phyloP scores from a whole-genome alignment of 2,797 vertebrate species.

The Spatula clypeata region DNA sequence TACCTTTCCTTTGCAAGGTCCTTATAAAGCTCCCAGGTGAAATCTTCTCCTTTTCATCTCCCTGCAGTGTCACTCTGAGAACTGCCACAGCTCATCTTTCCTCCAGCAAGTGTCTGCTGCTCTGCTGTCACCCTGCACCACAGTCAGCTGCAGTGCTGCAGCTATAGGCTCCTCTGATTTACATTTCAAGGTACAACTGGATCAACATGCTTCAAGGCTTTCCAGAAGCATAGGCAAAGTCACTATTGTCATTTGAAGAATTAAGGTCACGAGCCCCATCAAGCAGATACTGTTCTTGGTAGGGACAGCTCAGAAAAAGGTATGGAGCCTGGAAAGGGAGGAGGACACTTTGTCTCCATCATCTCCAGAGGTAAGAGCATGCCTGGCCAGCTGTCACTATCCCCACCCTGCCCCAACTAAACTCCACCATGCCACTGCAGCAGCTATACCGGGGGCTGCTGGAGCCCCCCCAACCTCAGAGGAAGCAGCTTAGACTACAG shows the following conservation, averaged over 20 bases:
- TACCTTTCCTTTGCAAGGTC: not conserved
- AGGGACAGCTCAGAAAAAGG: not conserved
- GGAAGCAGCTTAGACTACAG: not conserved
- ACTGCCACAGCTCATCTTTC: not conserved
- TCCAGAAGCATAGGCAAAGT: not conserved
- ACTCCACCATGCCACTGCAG: not conserved
- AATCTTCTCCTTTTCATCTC: not conserved
- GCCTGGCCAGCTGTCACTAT: rapidly evolving
- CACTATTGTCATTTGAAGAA: rapidly evolving
- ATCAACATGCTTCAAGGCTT: not conserved
- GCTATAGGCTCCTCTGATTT: not conserved
- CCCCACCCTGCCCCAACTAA: not conserved
- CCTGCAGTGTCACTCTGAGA: not conserved
- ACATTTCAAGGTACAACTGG: not conserved
- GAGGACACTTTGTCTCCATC: not conserved
- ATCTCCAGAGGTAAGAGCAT: rapidly evolving
- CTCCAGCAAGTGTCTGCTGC: not conserved
- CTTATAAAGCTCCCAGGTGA: not conserved
- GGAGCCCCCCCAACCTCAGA: not conserved
- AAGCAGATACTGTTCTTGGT: not conserved
- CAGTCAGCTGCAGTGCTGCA: not conserved
- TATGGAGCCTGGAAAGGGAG: not conserved
- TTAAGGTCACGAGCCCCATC: rapidly evolving
- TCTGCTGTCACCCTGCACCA: rapidly evolving
- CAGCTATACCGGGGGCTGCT: not conserved